Base-by-base conservation (phyloP, 2,888 invertebrate genomes). In the Spisula subtruncata region DNA sequence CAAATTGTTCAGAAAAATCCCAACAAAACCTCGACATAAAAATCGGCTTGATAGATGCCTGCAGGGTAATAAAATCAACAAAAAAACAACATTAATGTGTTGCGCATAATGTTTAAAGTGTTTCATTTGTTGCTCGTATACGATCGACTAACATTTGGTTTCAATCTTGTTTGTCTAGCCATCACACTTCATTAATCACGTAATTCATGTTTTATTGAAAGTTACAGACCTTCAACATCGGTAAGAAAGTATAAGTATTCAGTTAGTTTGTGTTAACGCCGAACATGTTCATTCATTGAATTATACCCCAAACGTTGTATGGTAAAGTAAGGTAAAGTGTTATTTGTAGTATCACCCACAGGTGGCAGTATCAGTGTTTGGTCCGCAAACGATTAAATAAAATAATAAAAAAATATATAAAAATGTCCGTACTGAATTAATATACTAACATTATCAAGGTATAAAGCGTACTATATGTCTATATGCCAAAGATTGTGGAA, bases 61-160 rank as follows among this genome's bases (percentile, higher is more conserved):
- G 35, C 1, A n/a, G 25, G 20, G 85, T 51, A 79, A 75, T 85
- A 85, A 85, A 79, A 25, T 54, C 32, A 66, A 71, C 29, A 83
- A 83, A n/a, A n/a, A 83, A 66, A 46, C 35, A 32, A 18, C 25
- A 66, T 83, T 71, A 29, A 46, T 66, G 83, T 46, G 25, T 79
- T 46, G 35, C 20, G 71, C 46, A 25, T 25, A 41, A 46, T 83
- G 25, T 41, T 83, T 81, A 66, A 32, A 10, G 56, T 41, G n/a
- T 25, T 20, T 51, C 51, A 16, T 51, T 51, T 25, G 60, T 66
- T 51, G 35, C 60, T 83, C 16, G 20, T 51, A 25, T 79, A 20
- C 35, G 8, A 75, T 85, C 51, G 18, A 51, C 75, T 29, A 75
- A 54, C 85, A 85, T 85, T 85, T 85, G 75, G 85, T 85, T 54